Evolutionary conservation across 2,888 invertebrate genomes (phyloP).

Genomic region (Drosophila testacea): DNA sequence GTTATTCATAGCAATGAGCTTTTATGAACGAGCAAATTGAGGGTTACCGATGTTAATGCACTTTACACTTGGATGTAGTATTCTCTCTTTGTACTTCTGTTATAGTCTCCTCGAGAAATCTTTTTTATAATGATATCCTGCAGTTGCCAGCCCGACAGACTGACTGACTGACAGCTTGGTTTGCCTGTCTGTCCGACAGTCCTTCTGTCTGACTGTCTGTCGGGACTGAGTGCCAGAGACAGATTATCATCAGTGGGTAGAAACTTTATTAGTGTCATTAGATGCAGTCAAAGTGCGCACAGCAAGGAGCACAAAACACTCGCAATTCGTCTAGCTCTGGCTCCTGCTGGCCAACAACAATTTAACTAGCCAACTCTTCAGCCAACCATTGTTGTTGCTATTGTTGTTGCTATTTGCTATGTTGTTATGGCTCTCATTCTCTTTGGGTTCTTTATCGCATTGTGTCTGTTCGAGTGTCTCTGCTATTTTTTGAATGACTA

Average conservation of each 20-base stretch:
- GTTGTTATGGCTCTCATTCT: constrained; percentile 4
- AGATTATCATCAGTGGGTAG: constrained; percentile 75
- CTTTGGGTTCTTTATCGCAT: constrained; percentile 29
- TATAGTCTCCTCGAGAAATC: constrained; percentile 23
- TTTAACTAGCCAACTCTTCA: neutral
- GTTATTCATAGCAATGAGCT: too few species aligned
- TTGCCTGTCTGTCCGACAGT: constrained; percentile 10
- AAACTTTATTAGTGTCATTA: constrained; percentile 77
- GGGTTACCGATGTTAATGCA: neutral
- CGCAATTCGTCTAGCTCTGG: constrained; percentile 34
- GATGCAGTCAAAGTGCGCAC: constrained; percentile 74
- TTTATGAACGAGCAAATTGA: neutral
- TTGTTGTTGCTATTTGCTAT: neutral
- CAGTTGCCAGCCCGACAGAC: constrained; percentile 15
- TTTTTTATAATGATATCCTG: constrained; percentile 64
- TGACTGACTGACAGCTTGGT: neutral
- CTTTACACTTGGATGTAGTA: neutral
- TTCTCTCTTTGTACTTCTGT: neutral
- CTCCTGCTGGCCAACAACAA: neutral
- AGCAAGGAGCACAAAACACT: constrained; percentile 57
- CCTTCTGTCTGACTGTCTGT: neutral
- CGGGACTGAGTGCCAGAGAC: constrained; percentile 62
- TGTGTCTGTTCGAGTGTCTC: constrained; percentile 27
- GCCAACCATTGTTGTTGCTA: neutral
- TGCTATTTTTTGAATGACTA: constrained; percentile 1